Evolutionary conservation across 1,140 invertebrate species (phyloP).

Genomic region (Cydia pomonella): DNA sequence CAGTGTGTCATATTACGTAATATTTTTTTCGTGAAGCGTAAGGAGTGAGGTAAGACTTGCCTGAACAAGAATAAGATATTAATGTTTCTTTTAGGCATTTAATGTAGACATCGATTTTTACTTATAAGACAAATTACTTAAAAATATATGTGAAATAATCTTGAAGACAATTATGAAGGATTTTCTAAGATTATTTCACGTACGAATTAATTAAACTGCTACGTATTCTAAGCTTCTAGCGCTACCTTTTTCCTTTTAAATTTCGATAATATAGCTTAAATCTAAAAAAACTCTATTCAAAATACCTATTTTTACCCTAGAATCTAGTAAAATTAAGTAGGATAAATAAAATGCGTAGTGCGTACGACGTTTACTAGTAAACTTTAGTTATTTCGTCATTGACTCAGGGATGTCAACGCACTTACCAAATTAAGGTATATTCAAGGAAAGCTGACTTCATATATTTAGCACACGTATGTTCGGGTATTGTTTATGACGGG

Average conservation of each 20-base stretch:
- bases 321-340: neutral
- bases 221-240: neutral
- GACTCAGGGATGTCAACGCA: neutral
- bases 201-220: neutral
- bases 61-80: constrained; percentile 1
- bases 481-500: neutral
- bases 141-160: neutral
- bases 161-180: neutral
- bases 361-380: neutral
- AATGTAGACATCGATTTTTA: constrained; percentile 38
- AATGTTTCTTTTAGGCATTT: neutral
- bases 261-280: neutral
- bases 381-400: constrained; percentile 6
- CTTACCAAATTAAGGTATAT: constrained; percentile 12
- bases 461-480: neutral
- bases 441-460: neutral
- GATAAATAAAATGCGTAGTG: neutral
- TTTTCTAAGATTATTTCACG: neutral
- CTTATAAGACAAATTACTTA: constrained; percentile 17
- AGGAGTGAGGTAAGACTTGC: constrained; percentile 50
- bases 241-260: neutral
- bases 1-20: constrained; percentile 61
- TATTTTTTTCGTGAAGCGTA: constrained; percentile 50
- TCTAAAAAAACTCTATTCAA: neutral
- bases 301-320: neutral